Evolutionary conservation across 2,113 vertebrate genomes (phyloP).

Genomic region (Lasiurus borealis): DNA sequence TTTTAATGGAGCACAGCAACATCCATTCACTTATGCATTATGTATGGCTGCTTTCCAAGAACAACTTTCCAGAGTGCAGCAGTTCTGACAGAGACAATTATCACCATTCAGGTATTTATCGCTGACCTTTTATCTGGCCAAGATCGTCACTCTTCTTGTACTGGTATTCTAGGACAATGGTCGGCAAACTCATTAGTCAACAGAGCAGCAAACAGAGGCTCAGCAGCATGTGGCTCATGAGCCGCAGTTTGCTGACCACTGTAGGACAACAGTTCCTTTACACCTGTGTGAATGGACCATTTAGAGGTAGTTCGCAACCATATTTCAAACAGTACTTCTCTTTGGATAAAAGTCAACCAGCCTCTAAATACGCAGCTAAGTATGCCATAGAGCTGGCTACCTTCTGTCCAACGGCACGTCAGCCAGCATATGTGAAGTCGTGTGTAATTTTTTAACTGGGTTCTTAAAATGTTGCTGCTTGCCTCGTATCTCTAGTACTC

Average conservation of each 20-base stretch:
- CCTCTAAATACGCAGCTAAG: neutral
- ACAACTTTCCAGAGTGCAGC: neutral
- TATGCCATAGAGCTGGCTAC: neutral
- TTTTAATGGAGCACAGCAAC: neutral
- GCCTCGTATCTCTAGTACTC: neutral
- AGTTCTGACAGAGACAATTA: neutral
- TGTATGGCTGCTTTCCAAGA: neutral
- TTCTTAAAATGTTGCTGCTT: neutral
- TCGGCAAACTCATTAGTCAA: too few relatives aligned
- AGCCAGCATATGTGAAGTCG: neutral
- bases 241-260: too few relatives aligned
- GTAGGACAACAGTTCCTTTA: neutral
- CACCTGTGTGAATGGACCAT: neutral
- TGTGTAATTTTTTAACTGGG: neutral
- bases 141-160: neutral
- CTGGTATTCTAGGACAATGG: neutral
- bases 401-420: neutral
- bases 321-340: neutral
- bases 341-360: neutral
- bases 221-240: too few relatives aligned
- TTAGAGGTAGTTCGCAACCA: neutral
- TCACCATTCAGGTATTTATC: neutral
- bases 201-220: too few relatives aligned
- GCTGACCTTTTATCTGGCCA: neutral
- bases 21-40: neutral